Percentiles rank a stretch among this genome's conserved stretches.
Conservation (phyloP, 2,113 vertebrate species). For the Oryzias woworae region DNA sequence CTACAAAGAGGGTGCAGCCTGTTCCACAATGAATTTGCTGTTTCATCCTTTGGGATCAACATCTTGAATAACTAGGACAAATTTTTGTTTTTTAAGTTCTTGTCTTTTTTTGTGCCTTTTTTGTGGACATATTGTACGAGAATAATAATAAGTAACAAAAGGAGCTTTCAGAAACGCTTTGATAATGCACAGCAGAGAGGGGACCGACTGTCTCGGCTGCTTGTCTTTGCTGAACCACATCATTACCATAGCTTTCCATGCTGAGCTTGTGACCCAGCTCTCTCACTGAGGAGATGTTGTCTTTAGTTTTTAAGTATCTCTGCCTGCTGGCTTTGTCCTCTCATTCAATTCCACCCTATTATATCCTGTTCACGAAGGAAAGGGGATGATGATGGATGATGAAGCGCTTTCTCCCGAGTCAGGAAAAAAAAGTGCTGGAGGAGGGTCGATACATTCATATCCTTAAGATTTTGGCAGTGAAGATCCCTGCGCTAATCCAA, state of each 20-base stretch:
- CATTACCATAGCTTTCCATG: conserved; percentile 64
- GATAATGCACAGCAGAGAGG: conserved; percentile 16
- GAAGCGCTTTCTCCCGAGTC: conserved; percentile 34
- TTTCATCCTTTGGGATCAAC: too few species aligned
- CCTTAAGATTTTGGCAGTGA: conserved; percentile 33
- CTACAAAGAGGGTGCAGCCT: too few species aligned
- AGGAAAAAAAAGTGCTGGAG: conserved; percentile 21
- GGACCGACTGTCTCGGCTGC: conserved; percentile 48
- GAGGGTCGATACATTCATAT: conserved; percentile 11
- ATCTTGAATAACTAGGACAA: too few species aligned
- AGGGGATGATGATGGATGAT: conserved; percentile 5
- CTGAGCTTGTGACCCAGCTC: conserved; percentile 59
- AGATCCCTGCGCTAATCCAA: conserved; percentile 14
- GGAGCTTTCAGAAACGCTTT: conserved; percentile 53
- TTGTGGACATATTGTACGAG: conserved; percentile 26
- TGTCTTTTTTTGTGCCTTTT: conserved; percentile 5
- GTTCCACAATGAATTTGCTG: too few species aligned
- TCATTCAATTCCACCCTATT: conserved; percentile 9
- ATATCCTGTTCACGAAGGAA: conserved; percentile 12
- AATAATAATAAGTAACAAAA: conserved; percentile 48
- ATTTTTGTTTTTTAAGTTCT: too few species aligned
- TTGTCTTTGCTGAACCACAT: conserved; percentile 52
- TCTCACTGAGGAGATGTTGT: conserved; percentile 69
- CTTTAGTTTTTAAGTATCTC: conserved; percentile 11
- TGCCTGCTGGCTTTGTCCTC: conserved; percentile 12